Evolutionary conservation across 2,888 invertebrate species (phyloP).

Genomic region (Leptarthrus brevirostris): DNA sequence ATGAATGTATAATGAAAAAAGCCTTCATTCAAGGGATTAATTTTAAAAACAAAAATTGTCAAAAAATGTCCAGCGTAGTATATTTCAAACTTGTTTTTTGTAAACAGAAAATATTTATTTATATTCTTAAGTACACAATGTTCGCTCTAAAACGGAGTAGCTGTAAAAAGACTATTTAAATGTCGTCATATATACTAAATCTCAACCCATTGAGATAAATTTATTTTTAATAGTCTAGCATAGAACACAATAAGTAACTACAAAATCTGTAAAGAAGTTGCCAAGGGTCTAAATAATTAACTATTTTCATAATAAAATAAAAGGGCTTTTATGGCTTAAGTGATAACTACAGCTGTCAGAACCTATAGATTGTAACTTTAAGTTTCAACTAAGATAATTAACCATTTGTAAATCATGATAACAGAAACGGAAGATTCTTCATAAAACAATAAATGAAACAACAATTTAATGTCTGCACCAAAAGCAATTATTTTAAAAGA

Average conservation of each 20-base stretch:
- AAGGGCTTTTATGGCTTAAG: constrained; percentile 32
- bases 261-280: constrained; percentile 18
- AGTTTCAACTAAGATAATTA: constrained; percentile 8
- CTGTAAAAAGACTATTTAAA: constrained; percentile 34
- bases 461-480: constrained; percentile 21
- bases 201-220: not conserved
- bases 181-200: constrained; percentile 26
- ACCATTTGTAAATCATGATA: constrained; percentile 28
- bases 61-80: not conserved
- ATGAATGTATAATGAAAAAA: no score
- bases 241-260: not conserved
- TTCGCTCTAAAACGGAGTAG: constrained; percentile 2
- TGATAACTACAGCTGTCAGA: constrained; percentile 29
- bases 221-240: constrained; percentile 6
- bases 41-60: no score
- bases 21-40: no score
- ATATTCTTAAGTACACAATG: not conserved
- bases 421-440: constrained; percentile 10
- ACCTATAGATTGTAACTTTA: not conserved
- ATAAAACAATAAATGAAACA: constrained; percentile 29
- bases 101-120: not conserved
- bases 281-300: constrained; percentile 21
- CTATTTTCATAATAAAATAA: constrained; percentile 28
- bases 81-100: not conserved
- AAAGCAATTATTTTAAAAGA: constrained; percentile 28